Percentiles rank a stretch among this genome's conserved stretches.
These are phyloP conservation scores for Acinonyx jubatus DNA, from an alignment of 2,113 vertebrate species.

Conservation along the genomic window DNA sequence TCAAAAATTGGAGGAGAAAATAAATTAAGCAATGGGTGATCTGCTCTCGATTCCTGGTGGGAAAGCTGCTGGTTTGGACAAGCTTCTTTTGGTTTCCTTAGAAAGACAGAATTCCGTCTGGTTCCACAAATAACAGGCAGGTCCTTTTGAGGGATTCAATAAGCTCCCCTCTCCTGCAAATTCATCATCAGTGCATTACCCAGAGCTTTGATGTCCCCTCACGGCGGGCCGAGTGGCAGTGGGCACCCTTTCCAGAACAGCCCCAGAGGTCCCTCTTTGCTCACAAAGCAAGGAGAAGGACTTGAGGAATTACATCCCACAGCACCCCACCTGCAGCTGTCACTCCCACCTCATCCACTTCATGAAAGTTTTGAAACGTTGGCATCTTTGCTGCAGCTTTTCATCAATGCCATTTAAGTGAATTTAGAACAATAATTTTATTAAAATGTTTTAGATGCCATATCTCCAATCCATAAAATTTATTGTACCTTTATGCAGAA, in stretches of 20 bases:
- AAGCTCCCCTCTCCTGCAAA: background rate
- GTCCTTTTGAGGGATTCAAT: constrained; percentile 21
- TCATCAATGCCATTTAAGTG: constrained; percentile 80
- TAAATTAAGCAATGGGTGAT: background rate
- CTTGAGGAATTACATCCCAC: background rate
- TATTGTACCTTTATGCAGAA: constrained; percentile 89
- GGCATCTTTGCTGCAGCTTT: constrained; percentile 34
- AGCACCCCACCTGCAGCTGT: background rate
- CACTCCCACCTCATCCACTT: accelerated
- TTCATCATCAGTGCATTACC: background rate
- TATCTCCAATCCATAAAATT: constrained; percentile 91
- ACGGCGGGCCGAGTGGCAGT: background rate
- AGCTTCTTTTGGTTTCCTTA: background rate
- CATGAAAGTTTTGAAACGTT: constrained; percentile 50
- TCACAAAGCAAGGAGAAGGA: background rate
- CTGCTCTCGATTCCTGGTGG: background rate
- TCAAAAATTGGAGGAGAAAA: background rate
- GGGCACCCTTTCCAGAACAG: background rate
- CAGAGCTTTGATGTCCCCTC: background rate
- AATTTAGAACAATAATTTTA: constrained; percentile 89
- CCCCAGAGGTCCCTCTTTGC: background rate
- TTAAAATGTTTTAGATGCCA: constrained; percentile 90
- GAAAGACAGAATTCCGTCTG: constrained; percentile 7
- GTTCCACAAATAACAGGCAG: constrained; percentile 38
- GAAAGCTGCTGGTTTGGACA: background rate